Evolutionary conservation across 2,113 vertebrate species (phyloP).

Genomic region (Leptobrachium leishanense): DNA sequence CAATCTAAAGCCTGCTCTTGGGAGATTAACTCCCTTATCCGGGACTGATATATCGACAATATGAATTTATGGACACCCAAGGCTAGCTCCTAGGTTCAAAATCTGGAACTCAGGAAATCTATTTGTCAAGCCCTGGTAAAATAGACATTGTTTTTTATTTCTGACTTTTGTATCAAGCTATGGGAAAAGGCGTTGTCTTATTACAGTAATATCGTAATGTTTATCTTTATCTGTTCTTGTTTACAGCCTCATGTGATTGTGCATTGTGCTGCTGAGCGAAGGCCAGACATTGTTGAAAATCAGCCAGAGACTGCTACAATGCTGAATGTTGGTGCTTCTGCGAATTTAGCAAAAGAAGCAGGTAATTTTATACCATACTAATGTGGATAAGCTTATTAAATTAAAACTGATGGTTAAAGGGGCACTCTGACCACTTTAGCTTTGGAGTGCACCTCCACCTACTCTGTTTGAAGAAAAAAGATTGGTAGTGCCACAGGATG

Average conservation of each 20-base stretch:
- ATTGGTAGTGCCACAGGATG: too few relatives aligned
- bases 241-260: constrained; percentile 89
- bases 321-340: constrained; percentile 88
- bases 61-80: too few relatives aligned
- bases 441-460: too few relatives aligned
- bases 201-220: too few relatives aligned
- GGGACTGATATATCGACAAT: too few relatives aligned
- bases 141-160: background rate
- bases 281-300: constrained; percentile 89
- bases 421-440: too few relatives aligned
- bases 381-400: background rate
- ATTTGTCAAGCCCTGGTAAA: background rate
- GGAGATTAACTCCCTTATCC: too few relatives aligned
- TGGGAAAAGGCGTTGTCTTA: too few relatives aligned
- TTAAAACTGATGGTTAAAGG: too few relatives aligned
- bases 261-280: constrained; percentile 94
- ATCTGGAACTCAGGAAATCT: background rate
- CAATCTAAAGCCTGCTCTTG: too few relatives aligned
- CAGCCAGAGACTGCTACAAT: constrained; percentile 83
- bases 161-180: background rate
- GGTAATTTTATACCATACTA: constrained; percentile 63
- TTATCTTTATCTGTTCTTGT: constrained; percentile 49
- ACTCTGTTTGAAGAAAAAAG: too few relatives aligned
- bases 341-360: constrained; percentile 87
- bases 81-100: too few relatives aligned